Conservation (phyloP, 2,113 vertebrate species). For the Oncorhynchus masou region DNA sequence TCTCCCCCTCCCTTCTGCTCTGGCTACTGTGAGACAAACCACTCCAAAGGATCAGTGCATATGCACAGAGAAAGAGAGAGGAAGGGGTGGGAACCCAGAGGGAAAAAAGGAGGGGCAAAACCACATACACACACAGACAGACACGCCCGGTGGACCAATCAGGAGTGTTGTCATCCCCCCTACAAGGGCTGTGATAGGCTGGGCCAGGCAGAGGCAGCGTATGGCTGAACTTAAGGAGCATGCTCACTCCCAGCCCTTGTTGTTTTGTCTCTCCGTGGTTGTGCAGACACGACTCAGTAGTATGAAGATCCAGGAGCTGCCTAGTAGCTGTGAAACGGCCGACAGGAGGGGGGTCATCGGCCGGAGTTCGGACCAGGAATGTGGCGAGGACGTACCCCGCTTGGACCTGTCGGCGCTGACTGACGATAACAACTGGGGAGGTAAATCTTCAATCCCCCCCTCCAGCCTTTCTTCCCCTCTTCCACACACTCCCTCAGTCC, state of each 20-base stretch:
- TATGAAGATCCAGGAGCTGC: slow-evolving; percentile 97
- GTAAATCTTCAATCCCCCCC: slow-evolving; percentile 56
- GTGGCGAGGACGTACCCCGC: slow-evolving; percentile 78
- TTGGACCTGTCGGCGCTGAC: slow-evolving; percentile 86
- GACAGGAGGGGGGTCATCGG: slow-evolving; percentile 71
- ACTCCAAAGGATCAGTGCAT: slow-evolving; percentile 38
- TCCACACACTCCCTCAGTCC: not conserved
- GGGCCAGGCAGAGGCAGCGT: slow-evolving; percentile 54
- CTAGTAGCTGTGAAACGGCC: slow-evolving; percentile 72
- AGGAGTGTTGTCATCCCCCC: slow-evolving; percentile 32
- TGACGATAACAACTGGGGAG: slow-evolving; percentile 88
- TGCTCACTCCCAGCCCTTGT: slow-evolving; percentile 44
- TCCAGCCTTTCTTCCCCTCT: not conserved
- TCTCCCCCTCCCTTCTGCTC: slow-evolving; percentile 36
- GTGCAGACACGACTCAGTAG: slow-evolving; percentile 74
- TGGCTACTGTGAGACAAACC: slow-evolving; percentile 69
- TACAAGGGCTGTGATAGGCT: slow-evolving; percentile 49
- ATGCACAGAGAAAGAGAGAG: slow-evolving; percentile 11
- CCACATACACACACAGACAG: slow-evolving; percentile 28
- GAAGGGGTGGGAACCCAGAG: slow-evolving; percentile 34
- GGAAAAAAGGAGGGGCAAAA: slow-evolving; percentile 24
- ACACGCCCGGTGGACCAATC: slow-evolving; percentile 65
- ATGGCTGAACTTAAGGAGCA: slow-evolving; percentile 69
- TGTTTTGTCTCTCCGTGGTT: slow-evolving; percentile 57
- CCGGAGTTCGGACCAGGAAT: slow-evolving; percentile 63